Percentiles rank a stretch among this genome's conserved stretches.
phyloP scores from a whole-genome alignment of 2,797 vertebrate genomes.

The Myotis pilosus region DNA sequence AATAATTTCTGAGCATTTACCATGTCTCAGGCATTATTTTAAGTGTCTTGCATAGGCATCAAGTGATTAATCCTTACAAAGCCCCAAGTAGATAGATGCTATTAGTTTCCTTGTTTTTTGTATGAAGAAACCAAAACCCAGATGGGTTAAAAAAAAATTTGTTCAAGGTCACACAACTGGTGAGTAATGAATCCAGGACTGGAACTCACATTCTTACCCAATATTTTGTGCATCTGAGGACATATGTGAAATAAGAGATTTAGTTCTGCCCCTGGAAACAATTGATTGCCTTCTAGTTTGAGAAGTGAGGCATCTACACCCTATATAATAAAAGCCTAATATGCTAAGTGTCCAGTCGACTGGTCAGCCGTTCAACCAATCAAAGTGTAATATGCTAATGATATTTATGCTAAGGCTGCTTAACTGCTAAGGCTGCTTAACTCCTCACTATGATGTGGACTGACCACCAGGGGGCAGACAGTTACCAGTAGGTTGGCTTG shows the following conservation, averaged over 20 bases:
- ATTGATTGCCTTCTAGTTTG: neutral
- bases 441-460: too few relatives aligned
- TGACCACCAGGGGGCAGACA: too few relatives aligned
- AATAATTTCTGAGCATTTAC: neutral
- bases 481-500: too few relatives aligned
- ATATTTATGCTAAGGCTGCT: too few relatives aligned
- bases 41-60: neutral
- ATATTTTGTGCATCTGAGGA: neutral
- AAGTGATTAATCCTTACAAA: slow-evolving; percentile 31
- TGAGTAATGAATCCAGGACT: neutral
- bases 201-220: neutral
- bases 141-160: neutral
- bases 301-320: neutral
- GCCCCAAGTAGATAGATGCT: neutral
- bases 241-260: neutral
- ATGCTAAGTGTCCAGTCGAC: too few relatives aligned
- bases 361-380: too few relatives aligned
- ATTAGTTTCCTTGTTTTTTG: neutral
- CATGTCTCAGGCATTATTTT: neutral
- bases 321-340: too few relatives aligned
- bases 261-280: neutral
- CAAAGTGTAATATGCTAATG: too few relatives aligned
- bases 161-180: neutral
- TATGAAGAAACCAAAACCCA: neutral
- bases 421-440: too few relatives aligned